Percentiles rank a stretch among this genome's conserved stretches.
These are phyloP conservation scores for Hozukius guyotensis DNA, from an alignment of 2,797 vertebrate genomes.

Conservation along the genomic window DNA sequence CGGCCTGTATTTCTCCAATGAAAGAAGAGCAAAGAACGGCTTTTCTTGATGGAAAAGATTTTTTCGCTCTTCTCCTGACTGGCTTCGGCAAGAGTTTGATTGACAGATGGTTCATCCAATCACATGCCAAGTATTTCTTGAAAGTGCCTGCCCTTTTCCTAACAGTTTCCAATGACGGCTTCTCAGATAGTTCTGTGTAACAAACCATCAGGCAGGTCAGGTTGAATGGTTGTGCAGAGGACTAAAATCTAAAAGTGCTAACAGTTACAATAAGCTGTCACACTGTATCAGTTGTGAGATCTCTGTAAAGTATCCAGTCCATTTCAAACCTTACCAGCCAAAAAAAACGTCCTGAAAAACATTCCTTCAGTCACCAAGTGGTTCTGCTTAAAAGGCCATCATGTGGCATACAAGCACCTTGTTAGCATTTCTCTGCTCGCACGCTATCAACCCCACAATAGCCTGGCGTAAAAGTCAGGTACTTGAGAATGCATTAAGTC, in stretches of 20 bases:
- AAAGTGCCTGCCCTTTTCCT: background rate
- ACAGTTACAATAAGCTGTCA: background rate
- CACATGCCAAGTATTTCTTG: background rate
- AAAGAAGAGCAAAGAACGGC: too few species aligned
- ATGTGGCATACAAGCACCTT: background rate
- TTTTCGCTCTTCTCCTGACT: too few species aligned
- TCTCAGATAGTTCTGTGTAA: background rate
- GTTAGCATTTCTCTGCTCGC: constrained; percentile 29
- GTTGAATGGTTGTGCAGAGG: background rate
- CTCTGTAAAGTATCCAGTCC: background rate
- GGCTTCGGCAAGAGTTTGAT: background rate
- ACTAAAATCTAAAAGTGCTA: background rate
- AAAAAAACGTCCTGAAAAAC: constrained; percentile 6
- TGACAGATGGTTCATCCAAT: background rate
- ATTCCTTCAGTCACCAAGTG: constrained; percentile 12
- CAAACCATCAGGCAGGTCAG: background rate
- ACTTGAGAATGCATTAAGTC: constrained; percentile 61
- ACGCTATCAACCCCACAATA: constrained; percentile 30
- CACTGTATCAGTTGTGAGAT: background rate
- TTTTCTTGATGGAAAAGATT: too few species aligned
- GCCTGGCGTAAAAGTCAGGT: constrained; percentile 18
- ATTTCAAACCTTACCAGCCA: constrained; percentile 9
- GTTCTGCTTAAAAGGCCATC: constrained; percentile 35
- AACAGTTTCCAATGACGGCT: background rate
- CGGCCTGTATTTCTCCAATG: too few species aligned